Base-by-base conservation (phyloP, 2,797 vertebrate genomes). In the Micropoecilia bifurca region DNA sequence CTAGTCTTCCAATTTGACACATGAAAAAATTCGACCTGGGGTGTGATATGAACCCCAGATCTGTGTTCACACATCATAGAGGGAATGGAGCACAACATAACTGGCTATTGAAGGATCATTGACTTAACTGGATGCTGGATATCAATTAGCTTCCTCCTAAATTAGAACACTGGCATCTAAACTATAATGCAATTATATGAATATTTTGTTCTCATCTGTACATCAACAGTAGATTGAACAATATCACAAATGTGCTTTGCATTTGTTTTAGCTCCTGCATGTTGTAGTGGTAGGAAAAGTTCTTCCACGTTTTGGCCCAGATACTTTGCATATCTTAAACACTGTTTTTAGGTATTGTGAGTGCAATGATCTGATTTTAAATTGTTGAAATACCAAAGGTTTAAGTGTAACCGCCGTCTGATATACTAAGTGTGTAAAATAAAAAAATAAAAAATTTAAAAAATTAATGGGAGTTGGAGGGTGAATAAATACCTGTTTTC, bases 201-300 rank as follows among this genome's bases (percentile, higher is more conserved):
- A 71, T 25, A 25, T 12, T 74, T 59, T 41, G 8, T 39, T 78
- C 61, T 25, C 43, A 6, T 20, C 30, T 73, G 16, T 82, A 71
- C 18, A 77, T 6, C 30, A 55, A 39, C 22, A 30, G 48, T 59
- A 14, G 9, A 36, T 16, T 43, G 39, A 57, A 33, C 36, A 8
- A 75, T 53, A 82, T 83, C 13, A 50, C 14, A 77, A 36, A 20
- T 87, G 87, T 87, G 82, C 88, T 92, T 86, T 84, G 57, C 43
- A 33, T 69, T 79, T 45, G 36, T 48, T 81, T 28, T 16, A 43
- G 50, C 78, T 55, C 36, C 48, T 53, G n/a, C 43, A 75, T 18
- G 22, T 47, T 61, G 73, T 20, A 75, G 50, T 25, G 46, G 33
- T 20, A 76, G 74, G 30, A 77, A 72, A 22, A 20, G 9, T 78